A percentile compares a stretch with the other conserved stretches of the same genome.
Evolutionary conservation across 2,113 vertebrate genomes (phyloP).

Genomic region (Lichenostomus cassidix): DNA sequence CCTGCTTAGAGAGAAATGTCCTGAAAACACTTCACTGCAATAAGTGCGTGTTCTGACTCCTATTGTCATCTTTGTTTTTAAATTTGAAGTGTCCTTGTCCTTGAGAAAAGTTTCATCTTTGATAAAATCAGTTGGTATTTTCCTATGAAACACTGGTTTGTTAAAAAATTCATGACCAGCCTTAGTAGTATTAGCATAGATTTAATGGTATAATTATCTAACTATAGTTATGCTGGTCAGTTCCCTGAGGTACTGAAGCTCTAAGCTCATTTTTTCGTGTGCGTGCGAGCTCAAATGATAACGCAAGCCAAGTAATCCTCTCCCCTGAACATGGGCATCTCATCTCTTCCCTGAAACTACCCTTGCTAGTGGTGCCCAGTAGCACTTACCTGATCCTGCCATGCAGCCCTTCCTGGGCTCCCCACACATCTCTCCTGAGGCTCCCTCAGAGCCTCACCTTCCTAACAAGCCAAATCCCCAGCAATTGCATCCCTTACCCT

Average conservation of each 20-base stretch:
- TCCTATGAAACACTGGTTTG: constrained; percentile 8
- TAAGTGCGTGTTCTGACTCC: not conserved
- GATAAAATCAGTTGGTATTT: constrained; percentile 35
- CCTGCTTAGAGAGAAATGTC: not conserved
- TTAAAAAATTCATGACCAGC: constrained; percentile 54
- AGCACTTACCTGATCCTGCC: not conserved
- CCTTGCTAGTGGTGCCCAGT: not conserved
- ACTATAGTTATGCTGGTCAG: constrained; percentile 54
- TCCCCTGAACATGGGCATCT: not conserved
- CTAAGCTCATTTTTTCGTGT: not conserved
- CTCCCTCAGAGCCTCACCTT: not conserved
- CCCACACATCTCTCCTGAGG: not conserved
- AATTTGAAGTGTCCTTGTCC: not conserved
- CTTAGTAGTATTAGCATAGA: constrained; percentile 54
- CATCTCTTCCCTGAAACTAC: not conserved
- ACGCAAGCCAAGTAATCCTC: not conserved
- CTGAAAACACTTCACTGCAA: not conserved
- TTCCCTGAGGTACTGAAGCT: constrained; percentile 56
- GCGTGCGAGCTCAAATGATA: not conserved
- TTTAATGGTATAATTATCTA: constrained; percentile 66
- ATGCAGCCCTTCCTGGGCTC: not conserved
- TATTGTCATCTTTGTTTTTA: not conserved
- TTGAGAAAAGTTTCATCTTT: constrained; percentile 41
- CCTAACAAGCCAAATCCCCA: not conserved
- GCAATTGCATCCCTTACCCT: not conserved